These are phyloP conservation scores for Onchidella celtica DNA, from an alignment of 2,888 invertebrate species.

Conservation along the genomic window DNA sequence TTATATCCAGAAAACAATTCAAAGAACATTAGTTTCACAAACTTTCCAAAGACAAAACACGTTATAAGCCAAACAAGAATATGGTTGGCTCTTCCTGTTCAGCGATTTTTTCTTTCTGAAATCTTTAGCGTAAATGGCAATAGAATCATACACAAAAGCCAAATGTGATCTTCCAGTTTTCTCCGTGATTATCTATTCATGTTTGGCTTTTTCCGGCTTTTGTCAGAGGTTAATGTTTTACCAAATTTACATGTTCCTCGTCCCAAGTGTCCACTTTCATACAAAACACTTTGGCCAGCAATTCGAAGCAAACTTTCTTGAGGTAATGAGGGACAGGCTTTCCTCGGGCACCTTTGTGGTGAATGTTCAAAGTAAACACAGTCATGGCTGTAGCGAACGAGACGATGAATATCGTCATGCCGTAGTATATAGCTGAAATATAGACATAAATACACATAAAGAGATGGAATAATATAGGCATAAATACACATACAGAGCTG, in stretches of 20 bases:
- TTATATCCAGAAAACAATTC: no score
- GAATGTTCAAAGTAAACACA: conserved; percentile 81
- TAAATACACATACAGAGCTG: neutral
- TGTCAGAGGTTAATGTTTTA: neutral
- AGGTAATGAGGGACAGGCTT: conserved; percentile 88
- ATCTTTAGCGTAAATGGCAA: no score
- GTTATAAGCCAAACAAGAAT: no score
- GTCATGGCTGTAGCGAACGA: conserved; percentile 82
- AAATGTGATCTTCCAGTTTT: no score
- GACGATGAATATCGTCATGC: conserved; percentile 83
- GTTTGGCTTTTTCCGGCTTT: no score
- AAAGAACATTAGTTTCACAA: no score
- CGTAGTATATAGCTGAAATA: conserved; percentile 83
- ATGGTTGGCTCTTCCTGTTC: no score
- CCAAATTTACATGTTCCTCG: conserved; percentile 9
- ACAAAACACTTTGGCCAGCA: conserved; percentile 83
- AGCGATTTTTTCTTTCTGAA: no score
- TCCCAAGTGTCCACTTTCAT: conserved; percentile 62
- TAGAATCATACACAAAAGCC: no score
- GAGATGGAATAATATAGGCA: neutral
- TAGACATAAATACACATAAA: neutral
- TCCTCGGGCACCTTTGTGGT: conserved; percentile 90
- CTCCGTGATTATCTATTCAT: no score
- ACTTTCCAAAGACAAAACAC: no score
- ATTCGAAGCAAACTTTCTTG: conserved; percentile 87